Evolutionary conservation across 2,888 invertebrate species (phyloP), one percentile per base, ranked within the genome.

Genomic region (Alentia gelatinosa): DNA sequence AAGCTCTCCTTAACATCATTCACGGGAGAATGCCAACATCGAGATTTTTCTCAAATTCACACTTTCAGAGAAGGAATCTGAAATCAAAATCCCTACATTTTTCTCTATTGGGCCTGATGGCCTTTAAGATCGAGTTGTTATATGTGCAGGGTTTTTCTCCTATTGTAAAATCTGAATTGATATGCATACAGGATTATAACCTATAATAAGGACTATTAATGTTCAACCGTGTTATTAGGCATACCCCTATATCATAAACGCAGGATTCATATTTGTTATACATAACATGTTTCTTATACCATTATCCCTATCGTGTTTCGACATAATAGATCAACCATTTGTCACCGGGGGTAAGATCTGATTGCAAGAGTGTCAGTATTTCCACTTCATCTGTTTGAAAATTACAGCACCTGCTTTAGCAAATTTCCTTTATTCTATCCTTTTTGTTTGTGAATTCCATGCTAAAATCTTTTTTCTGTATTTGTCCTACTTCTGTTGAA

Each of bases 281-380:
- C 15, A 15, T 42, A 7, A 63, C 4, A 5, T 12, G 68, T 30
- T 26, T 30, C 33, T 68, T 26, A 68, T 30, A 19, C 68, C 33
- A 68, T 68, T 47, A 30, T 68, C 3, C 68, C 26, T 30, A 30
- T 68, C 30, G 12, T 26, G 30, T 68, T 56, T 56, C 30, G 35
- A 26, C 30, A 19, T 30, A 30, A 75, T 47, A 92, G 92, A 92
- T 40, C 92, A 91, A 86, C 89, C 79, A 68, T 40, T 88, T 92
- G 75, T n/a, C 89, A 23, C 91, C 92, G 12, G 92, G 92, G 92
- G 92, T 92, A 92, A 91, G 92, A 26, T 56, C 56, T 89, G 3
- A 42, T 83, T 37, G 5, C 84, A 33, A n/a, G 50, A 90, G 56
- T n/a, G 5, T 42, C 37, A 4, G 39, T 37, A 23, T 56, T 37